Percentiles rank a stretch among this genome's conserved stretches.
These are phyloP conservation scores for Centropus bengalensis DNA, from an alignment of 2,113 vertebrate species.

Conservation along the genomic window DNA sequence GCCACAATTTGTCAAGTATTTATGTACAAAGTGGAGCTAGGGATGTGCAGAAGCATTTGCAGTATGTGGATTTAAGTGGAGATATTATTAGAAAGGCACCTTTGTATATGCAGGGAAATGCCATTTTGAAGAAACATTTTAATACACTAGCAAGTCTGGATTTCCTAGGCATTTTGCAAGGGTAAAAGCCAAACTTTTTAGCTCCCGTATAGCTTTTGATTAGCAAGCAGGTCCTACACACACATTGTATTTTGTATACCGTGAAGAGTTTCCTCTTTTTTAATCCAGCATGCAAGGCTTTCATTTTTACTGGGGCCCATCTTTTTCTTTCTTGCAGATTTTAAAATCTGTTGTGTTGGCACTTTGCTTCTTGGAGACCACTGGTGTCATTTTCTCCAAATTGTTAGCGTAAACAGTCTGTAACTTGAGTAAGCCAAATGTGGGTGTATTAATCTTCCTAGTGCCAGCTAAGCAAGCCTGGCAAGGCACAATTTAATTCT, in stretches of 20 bases:
- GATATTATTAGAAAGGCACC: neutral
- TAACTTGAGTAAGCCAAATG: constrained; percentile 66
- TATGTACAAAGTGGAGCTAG: neutral
- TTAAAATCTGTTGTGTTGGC: constrained; percentile 65
- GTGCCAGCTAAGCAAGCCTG: constrained; percentile 66
- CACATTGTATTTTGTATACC: constrained; percentile 25
- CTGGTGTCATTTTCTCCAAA: constrained; percentile 70
- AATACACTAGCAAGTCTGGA: neutral
- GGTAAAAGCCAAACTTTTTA: constrained; percentile 24
- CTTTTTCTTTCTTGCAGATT: constrained; percentile 51
- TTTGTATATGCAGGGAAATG: constrained; percentile 6
- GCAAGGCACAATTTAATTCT: constrained; percentile 52
- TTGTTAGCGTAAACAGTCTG: constrained; percentile 70
- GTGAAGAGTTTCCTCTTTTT: constrained; percentile 12
- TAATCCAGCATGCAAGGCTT: constrained; percentile 54
- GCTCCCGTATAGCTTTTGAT: neutral
- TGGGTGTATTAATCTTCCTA: constrained; percentile 64
- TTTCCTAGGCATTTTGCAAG: neutral
- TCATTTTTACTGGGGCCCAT: constrained; percentile 21
- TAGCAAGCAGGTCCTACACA: constrained; percentile 25
- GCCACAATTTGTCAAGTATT: neutral
- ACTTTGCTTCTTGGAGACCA: constrained; percentile 66
- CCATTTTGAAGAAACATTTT: constrained; percentile 26
- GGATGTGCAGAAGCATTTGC: neutral
- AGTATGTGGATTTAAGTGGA: neutral